phyloP scores from a whole-genome alignment of 2,113 vertebrate species.

The Choloepus hoffmanni region DNA sequence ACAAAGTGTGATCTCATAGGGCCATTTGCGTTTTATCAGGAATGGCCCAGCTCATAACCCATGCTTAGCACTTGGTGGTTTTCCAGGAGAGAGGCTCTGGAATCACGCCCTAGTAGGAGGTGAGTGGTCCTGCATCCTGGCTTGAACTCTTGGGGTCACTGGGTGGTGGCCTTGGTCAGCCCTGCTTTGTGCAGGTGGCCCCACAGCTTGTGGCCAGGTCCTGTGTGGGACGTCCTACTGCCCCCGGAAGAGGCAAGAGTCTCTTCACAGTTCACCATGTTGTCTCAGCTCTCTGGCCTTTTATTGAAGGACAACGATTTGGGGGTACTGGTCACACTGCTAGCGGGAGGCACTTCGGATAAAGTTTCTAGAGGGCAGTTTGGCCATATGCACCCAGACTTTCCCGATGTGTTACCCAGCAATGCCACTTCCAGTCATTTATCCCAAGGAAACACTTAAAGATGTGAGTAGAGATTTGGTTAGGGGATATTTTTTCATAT shows the following conservation, averaged over 20 bases:
- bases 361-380: not conserved
- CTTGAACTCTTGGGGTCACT: not conserved
- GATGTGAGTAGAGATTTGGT: not conserved
- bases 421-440: not conserved
- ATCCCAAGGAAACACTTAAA: not conserved
- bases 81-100: accelerated
- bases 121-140: not conserved
- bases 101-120: not conserved
- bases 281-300: not conserved
- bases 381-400: not conserved
- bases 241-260: not conserved
- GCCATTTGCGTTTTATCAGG: not conserved
- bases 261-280: not conserved
- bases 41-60: not conserved
- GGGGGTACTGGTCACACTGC: not conserved
- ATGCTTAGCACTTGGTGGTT: not conserved
- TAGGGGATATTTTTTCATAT: not conserved
- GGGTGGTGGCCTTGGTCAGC: too few relatives aligned
- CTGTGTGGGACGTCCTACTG: not conserved
- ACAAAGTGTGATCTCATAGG: not conserved
- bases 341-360: accelerated
- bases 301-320: not conserved
- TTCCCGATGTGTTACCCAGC: too few relatives aligned
- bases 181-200: accelerated
- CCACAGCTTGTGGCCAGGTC: not conserved